phyloP scores from a whole-genome alignment of 2,113 vertebrate species.

The Anolis sagrei region DNA sequence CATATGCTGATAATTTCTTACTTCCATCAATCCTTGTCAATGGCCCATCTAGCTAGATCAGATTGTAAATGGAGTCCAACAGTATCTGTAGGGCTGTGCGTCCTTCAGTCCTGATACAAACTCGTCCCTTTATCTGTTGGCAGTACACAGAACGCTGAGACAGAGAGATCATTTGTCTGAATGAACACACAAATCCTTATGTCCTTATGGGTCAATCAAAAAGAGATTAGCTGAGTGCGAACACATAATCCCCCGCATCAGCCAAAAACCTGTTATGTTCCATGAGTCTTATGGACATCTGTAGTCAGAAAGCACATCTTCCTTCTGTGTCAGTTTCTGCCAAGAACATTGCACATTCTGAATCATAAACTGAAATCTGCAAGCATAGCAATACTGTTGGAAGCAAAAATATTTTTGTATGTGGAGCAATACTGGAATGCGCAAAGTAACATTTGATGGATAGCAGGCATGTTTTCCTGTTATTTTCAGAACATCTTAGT shows the following conservation, averaged over 20 bases:
- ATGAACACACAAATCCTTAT: background rate
- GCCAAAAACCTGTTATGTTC: background rate
- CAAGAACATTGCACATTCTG: conserved; percentile 38
- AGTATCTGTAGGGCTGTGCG: no score
- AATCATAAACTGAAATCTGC: conserved; percentile 33
- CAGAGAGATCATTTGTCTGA: background rate
- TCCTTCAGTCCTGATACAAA: no score
- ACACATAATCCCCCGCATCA: background rate
- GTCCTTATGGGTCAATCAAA: background rate
- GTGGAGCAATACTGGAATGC: conserved; percentile 13
- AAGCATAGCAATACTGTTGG: conserved; percentile 19
- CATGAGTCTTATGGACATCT: conserved; percentile 32
- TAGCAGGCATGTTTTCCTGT: background rate
- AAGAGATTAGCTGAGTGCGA: background rate
- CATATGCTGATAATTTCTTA: background rate
- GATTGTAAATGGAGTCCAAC: no score
- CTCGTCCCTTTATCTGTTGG: background rate
- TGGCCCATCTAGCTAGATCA: no score
- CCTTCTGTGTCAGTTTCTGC: background rate
- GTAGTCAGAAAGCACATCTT: conserved; percentile 31
- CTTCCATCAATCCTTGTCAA: background rate
- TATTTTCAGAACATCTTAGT: conserved; percentile 29
- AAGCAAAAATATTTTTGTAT: conserved; percentile 27
- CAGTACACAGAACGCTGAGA: background rate
- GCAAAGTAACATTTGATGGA: conserved; percentile 18